Evolutionary conservation across 2,888 invertebrate species (phyloP), one percentile per base, ranked within the genome.

Genomic region (Neoaliturus tenellus): DNA sequence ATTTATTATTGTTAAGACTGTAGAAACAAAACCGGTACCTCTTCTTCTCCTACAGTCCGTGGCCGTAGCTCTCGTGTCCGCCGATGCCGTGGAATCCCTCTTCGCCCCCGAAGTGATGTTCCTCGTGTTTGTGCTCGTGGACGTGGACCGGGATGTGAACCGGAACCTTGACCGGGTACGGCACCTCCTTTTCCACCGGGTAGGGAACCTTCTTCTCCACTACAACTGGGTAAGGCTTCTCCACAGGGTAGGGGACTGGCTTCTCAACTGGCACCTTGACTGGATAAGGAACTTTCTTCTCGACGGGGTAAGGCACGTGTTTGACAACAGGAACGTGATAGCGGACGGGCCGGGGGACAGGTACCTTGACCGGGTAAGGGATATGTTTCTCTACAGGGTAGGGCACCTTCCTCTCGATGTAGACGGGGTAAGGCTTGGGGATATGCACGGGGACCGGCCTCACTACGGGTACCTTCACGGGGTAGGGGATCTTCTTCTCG

Each of bases 381-480:
- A 89, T 87, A 73, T 87, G 87, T 80, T 88, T 88, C 81, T 88
- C 88, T 4, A 89, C 88, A 8, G 89, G 89, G 69, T 88, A 88
- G 28, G 89, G 89, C 5, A 88, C 86, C 87, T 95, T 95, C 89
- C 96, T 96, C 87, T 95, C 95, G 0, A 96, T 94, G 82, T 92
- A 94, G 0, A 95, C 93, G 94, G 96, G 96, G 89, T 94, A 95
- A 5, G 96, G 95, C 86, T 95, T 94, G 39, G 96, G 95, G 48
- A 96, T 94, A 87, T 95, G 94, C 6, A 96, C 95, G 35, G 89
- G 88, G 75, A 88, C 87, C 6, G 89, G 89, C 82, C 87, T 87
- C 58, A 88, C 88, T 82, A 95, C 95, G 86, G 92, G 94, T 71
- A 95, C 95, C 91, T 95, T 95, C 33, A 96, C 95, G 88, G 88